These are phyloP conservation scores for Ennomos fuscantarius DNA, from an alignment of 2,888 invertebrate species.

Conservation along the genomic window DNA sequence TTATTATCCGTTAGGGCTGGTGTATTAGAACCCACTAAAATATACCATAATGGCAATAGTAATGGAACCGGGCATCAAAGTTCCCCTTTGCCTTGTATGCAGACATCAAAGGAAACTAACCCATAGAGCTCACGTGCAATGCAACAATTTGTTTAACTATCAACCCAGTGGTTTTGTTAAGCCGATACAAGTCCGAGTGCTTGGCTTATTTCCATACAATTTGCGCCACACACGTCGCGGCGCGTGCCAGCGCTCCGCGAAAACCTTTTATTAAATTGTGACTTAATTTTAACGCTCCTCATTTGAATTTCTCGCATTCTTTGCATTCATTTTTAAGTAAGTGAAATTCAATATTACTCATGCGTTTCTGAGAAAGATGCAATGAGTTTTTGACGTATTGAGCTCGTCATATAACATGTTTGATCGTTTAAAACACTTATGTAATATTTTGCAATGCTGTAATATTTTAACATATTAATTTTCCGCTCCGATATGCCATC, in stretches of 20 bases:
- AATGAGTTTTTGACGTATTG: no score
- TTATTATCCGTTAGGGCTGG: neutral
- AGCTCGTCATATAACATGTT: no score
- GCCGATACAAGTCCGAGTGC: slow-evolving; percentile 55
- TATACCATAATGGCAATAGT: slow-evolving; percentile 2
- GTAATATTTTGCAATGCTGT: no score
- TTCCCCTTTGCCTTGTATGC: neutral
- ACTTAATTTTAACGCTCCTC: slow-evolving; percentile 38
- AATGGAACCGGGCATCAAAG: neutral
- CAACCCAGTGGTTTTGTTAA: slow-evolving; percentile 34
- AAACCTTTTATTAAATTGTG: slow-evolving; percentile 47
- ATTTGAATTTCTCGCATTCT: slow-evolving; percentile 39
- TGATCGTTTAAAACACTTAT: no score
- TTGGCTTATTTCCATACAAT: slow-evolving; percentile 75
- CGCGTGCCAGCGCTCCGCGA: slow-evolving; percentile 58
- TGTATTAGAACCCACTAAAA: neutral
- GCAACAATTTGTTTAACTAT: slow-evolving; percentile 42
- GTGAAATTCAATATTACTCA: slow-evolving; percentile 9
- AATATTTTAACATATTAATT: no score
- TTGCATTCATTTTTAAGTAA: slow-evolving; percentile 7
- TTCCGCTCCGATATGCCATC: no score
- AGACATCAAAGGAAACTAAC: slow-evolving; percentile 20
- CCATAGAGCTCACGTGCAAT: slow-evolving; percentile 12
- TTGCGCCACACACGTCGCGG: slow-evolving; percentile 70
- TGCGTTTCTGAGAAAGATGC: no score